Evolutionary conservation across 2,888 invertebrate species (phyloP), one percentile per base, ranked within the genome.

Genomic region (Pheosia gnoma): DNA sequence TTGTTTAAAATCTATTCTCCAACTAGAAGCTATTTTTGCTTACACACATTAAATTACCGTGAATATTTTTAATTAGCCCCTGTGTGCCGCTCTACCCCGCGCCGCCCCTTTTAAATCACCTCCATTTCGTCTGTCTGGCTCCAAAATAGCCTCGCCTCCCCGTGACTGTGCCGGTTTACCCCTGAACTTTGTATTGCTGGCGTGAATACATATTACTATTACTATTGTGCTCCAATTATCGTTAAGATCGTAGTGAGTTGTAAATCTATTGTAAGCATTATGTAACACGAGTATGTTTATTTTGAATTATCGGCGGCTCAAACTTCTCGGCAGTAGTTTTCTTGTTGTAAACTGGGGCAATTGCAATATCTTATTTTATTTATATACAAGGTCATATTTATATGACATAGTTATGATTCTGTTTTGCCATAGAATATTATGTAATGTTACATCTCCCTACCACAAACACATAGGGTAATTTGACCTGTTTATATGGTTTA

Each of bases 131-230:
- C 53, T 53, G 53, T 53, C 53, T 53, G 37, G 53, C 36, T 4
- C 36, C 53, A 11, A 53, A 53, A 53, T 53, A 53, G 37, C 37
- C 11, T 38, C 53, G 53, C 53, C 53, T 37, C 10, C 53, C 53
- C 53, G 11, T 37, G 53, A 53, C 53, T 53, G 10, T 37, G 53
- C 53, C 37, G 53, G 9, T 37, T 53, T 11, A 53, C 53, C 53
- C 37, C 53, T 38, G 37, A 53, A 38, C 53, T 11, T 38, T 11
- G 11, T 53, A 53, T 38, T 53, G 51, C 51, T 9, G 25, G 8
- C 49, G 49, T 49, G 51, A 25, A 25, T 51, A 51, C n/a, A 13
- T n/a, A 25, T 51, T n/a, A 51, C 51, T 51, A 25, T 51, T 51
- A 25, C 4, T 7, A 51, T 51, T 51, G 51, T 51, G 51, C 25